Base-by-base conservation (phyloP, 1,140 invertebrate species). In the Drosophila nebulosa region DNA sequence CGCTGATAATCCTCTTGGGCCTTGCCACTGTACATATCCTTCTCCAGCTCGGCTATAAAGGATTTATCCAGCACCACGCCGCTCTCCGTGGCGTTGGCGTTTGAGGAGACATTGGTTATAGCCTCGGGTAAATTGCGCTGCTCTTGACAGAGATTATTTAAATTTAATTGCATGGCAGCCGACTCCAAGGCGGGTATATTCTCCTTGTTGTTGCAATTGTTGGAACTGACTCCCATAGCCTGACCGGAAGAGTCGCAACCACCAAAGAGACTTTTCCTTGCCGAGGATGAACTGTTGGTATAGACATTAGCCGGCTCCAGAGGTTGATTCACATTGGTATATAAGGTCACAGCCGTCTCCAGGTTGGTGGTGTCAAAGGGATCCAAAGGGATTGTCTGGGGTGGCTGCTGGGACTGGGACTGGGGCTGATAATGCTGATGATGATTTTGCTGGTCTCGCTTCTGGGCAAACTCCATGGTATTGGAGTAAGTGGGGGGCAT, bases 41-140 rank as follows among this genome's bases (percentile, higher is more conserved):
- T 95, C 76, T 95, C 94, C 42, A 95, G 78, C 70, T 95, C 94
- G 0, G 93, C 93, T 4, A 95, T 90, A 55, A 95, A 94, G 1
- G 90, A 91, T 1, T 93, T 90, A 78, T 94, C 94, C n/a, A 94
- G 68, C 36, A 90, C 32, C 9, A 90, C 75, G 14, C 79, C 68
- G 16, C 39, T 46, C 16, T 46, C 39, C 16, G 39, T 21, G 16
- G 39, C 39, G 21, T 10, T 21, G 16, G 39, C 39, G 21, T 10
- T 46, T 1, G 39, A 46, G 7, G 16, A 27, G 5, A 14, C 26
- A 12, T 7, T 18, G 16, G 55, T 5, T 4, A 32, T 46, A 12
- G 73, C 68, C 21, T 52, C 21, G 2, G 65, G 18, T 14, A 42
- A 46, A 16, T 5, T 35, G 55, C 21, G 39, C 22, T 32, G 12